phyloP scores from a whole-genome alignment of 2,797 vertebrate species.

The Numenius phaeopus region DNA sequence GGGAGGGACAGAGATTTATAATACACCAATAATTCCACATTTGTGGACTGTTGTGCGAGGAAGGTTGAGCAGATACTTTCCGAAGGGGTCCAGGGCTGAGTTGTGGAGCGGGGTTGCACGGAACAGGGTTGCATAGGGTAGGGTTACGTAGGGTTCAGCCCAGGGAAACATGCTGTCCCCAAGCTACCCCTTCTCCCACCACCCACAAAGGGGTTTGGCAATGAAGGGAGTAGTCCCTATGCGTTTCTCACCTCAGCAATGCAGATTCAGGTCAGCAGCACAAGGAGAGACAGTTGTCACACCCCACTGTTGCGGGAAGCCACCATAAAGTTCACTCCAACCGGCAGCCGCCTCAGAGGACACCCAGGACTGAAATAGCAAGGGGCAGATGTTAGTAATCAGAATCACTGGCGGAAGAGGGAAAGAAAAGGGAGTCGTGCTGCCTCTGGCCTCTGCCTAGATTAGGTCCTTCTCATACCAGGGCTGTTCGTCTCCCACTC shows the following conservation, averaged over 20 bases:
- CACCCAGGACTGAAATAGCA: slow-evolving; percentile 23
- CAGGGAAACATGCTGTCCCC: neutral
- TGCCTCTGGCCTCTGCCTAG: neutral
- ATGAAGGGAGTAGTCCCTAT: neutral
- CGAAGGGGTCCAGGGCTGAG: neutral
- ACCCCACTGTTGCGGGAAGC: neutral
- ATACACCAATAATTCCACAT: neutral
- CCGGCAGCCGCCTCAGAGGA: neutral
- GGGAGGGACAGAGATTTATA: neutral
- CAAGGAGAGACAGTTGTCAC: neutral
- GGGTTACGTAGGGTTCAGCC: neutral
- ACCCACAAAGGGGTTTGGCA: neutral
- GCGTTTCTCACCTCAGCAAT: neutral
- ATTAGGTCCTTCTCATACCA: slow-evolving; percentile 23
- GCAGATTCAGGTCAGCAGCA: neutral
- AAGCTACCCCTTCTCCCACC: neutral
- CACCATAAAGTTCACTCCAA: fast-evolving
- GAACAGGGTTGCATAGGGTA: neutral
- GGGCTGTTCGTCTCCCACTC: neutral
- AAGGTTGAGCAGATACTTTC: neutral
- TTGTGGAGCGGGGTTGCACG: neutral
- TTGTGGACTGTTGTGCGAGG: neutral
- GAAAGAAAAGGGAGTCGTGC: neutral
- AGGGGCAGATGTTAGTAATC: neutral
- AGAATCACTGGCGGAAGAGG: neutral